Evolutionary conservation across 1,140 invertebrate species (phyloP), one percentile per base, ranked within the genome.

Genomic region (Papilio dardanus): DNA sequence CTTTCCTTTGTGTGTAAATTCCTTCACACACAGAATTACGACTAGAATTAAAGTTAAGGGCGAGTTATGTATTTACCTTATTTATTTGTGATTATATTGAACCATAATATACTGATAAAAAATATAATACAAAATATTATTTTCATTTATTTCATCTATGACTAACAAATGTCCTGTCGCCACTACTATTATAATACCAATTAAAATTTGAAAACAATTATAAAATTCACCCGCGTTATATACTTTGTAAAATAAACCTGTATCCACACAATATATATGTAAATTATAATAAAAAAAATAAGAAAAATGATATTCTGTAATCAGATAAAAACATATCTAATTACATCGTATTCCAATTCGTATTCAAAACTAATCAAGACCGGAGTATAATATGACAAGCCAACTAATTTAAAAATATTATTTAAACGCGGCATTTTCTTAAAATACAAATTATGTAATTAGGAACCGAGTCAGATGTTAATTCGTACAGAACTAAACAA

Each of bases 401-500:
- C 19, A 14, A 54, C 19, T 54, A 28, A 62, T 62, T 62, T 42
- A 24, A 37, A 12, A 69, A 35, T n/a, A 19, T 50, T 21, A 31
- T 46, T 42, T n/a, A 71, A 42, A 31, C 3, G 14, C 40, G 7
- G 68, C 21, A 24, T 62, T 62, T 62, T 12, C 24, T 62, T 30
- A 46, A 42, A 73, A 50, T 73, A 31, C 71, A 54, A 73, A 73
- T 73, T 58, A 35, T 7, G 16, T 73, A 73, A 73, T 73, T 35
- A 73, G 71, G 46, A 35, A 73, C 46, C 8, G 31, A 73, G 71
- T 73, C 50, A 58, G 58, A 73, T 73, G 71, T 73, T 73, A 73
- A 73, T 73, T 31, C 71, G 31, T 30, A 50, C 30, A 73, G 24
- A 31, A n/a, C 46, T 58, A 50, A 58, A 58, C 50, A 71, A 71